phyloP scores from a whole-genome alignment of 2,113 vertebrate species.

The Serilophus lunatus region DNA sequence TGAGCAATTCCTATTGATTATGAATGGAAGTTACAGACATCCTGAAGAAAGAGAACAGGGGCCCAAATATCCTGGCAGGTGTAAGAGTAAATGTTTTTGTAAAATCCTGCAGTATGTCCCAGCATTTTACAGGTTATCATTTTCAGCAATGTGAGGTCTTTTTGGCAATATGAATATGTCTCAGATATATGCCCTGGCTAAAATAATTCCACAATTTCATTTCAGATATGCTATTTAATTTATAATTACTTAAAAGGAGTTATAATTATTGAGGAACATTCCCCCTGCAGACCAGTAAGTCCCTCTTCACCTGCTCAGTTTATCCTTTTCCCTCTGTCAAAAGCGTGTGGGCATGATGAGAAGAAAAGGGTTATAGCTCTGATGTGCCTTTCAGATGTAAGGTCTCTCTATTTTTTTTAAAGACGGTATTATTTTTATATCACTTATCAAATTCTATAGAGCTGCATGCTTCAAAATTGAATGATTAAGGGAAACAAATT shows the following conservation, averaged over 20 bases:
- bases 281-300: neutral
- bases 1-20: slow-evolving; percentile 15
- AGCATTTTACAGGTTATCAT: neutral
- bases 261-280: neutral
- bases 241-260: neutral
- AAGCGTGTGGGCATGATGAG: neutral
- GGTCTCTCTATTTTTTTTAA: neutral
- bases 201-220: neutral
- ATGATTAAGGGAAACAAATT: neutral
- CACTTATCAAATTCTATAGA: neutral
- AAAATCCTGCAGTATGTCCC: neutral
- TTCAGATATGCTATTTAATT: neutral
- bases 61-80: neutral
- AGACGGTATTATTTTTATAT: neutral
- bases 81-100: neutral
- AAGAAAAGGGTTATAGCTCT: neutral
- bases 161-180: neutral
- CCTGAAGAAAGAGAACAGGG: neutral
- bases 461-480: neutral
- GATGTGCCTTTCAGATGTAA: neutral
- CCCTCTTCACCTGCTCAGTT: neutral
- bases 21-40: neutral
- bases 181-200: neutral
- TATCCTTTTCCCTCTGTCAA: neutral
- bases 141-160: neutral